These are phyloP conservation scores for Emberiza fucata DNA, from an alignment of 2,113 vertebrate species.

Conservation along the genomic window DNA sequence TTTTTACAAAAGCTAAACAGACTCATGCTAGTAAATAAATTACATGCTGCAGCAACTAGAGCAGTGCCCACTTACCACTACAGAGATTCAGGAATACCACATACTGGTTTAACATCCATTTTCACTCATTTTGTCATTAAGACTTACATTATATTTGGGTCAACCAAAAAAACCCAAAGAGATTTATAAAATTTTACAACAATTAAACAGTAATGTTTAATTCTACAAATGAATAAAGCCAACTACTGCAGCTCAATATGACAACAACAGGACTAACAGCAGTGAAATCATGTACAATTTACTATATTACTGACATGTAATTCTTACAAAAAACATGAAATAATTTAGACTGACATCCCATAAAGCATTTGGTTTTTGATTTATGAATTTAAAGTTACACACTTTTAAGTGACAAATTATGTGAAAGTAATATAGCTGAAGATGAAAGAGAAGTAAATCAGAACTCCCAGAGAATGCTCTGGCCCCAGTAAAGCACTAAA, in stretches of 20 bases:
- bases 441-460: background rate
- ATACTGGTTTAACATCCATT: constrained; percentile 49
- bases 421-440: background rate
- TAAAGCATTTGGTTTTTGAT: constrained; percentile 46
- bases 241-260: constrained; percentile 67
- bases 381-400: background rate
- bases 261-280: constrained; percentile 67
- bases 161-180: constrained; percentile 84
- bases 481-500: background rate
- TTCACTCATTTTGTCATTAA: constrained; percentile 80
- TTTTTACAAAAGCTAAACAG: constrained; percentile 23
- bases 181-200: constrained; percentile 78
- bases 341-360: constrained; percentile 43
- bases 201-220: constrained; percentile 78
- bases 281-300: constrained; percentile 55
- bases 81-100: constrained; percentile 40
- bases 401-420: background rate
- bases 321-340: constrained; percentile 52
- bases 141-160: constrained; percentile 88
- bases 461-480: background rate
- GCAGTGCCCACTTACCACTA: constrained; percentile 41
- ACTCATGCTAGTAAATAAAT: constrained; percentile 34
- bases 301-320: constrained; percentile 29
- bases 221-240: constrained; percentile 73
- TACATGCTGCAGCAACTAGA: constrained; percentile 41